Percentiles rank a stretch among this genome's conserved stretches.
Conservation (phyloP, 1,140 invertebrate genomes). For the Nephotettix cincticeps region DNA sequence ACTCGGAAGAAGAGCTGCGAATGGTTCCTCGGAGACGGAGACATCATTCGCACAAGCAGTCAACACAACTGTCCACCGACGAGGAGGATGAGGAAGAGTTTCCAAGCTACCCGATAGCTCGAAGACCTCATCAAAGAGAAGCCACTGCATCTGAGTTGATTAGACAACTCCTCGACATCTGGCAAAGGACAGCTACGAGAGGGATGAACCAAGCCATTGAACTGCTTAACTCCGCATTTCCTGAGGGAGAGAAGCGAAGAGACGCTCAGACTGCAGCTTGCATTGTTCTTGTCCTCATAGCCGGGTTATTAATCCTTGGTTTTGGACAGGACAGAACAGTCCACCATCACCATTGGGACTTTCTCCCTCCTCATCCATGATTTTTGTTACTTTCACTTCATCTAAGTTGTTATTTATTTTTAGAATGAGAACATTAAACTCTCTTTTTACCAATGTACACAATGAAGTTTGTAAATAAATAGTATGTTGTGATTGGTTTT, state of each 20-base stretch:
- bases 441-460: too few species aligned
- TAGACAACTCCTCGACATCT: constrained; percentile 31
- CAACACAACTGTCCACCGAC: constrained; percentile 2
- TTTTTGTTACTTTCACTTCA: neutral
- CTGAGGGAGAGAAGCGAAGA: constrained; percentile 55
- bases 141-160: constrained; percentile 25
- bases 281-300: constrained; percentile 70
- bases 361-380: constrained; percentile 49
- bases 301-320: constrained; percentile 67
- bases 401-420: too few species aligned
- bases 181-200: constrained; percentile 21
- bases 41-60: constrained; percentile 19
- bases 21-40: neutral
- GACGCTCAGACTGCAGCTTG: constrained; percentile 71
- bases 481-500: too few species aligned
- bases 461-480: too few species aligned
- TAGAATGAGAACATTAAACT: too few species aligned
- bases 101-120: neutral
- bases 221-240: constrained; percentile 33
- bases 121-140: neutral
- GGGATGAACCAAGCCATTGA: constrained; percentile 25
- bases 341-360: constrained; percentile 81
- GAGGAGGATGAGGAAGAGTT: constrained; percentile 22
- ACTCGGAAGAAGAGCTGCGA: neutral
- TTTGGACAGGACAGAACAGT: constrained; percentile 66